phyloP scores from a whole-genome alignment of 2,888 invertebrate species.

The Tyria jacobaeae region DNA sequence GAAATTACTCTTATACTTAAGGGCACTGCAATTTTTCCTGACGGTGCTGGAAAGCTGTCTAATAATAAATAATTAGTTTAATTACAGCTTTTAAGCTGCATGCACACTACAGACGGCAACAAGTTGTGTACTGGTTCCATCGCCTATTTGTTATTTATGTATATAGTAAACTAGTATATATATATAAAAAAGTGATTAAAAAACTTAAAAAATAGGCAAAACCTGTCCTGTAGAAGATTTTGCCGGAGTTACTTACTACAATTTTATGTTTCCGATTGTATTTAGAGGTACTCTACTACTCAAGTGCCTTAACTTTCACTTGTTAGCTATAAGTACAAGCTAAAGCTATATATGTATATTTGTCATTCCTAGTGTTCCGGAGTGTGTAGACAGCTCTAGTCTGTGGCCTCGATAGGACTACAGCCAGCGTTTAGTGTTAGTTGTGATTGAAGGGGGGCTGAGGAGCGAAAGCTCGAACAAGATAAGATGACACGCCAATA shows the following conservation, averaged over 20 bases:
- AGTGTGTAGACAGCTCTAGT: conserved; percentile 1
- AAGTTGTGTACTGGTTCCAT: not conserved
- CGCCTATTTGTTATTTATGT: too few relatives aligned
- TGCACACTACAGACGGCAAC: not conserved
- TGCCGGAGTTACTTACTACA: too few relatives aligned
- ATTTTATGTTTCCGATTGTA: not conserved
- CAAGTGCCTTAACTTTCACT: not conserved
- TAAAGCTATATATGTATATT: not conserved
- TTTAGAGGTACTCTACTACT: not conserved
- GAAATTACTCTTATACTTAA: conserved; percentile 66
- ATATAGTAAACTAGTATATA: too few relatives aligned
- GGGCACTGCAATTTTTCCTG: conserved; percentile 70
- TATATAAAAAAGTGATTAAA: too few relatives aligned
- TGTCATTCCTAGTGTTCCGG: not conserved
- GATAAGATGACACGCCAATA: conserved; percentile 17
- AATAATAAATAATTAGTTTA: conserved; percentile 84
- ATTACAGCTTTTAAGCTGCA: conserved; percentile 77
- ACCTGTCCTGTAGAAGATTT: too few relatives aligned
- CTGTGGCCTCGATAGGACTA: not conserved
- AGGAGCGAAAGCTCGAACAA: conserved; percentile 11
- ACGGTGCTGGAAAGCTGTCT: conserved; percentile 68
- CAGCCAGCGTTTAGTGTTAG: not conserved
- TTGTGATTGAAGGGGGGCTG: conserved; percentile 7
- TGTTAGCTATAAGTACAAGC: not conserved
- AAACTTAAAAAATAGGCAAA: too few relatives aligned